Evolutionary conservation across 2,797 vertebrate genomes (phyloP), one percentile per base, ranked within the genome.

Genomic region (Ctenopoma kingsleyae): DNA sequence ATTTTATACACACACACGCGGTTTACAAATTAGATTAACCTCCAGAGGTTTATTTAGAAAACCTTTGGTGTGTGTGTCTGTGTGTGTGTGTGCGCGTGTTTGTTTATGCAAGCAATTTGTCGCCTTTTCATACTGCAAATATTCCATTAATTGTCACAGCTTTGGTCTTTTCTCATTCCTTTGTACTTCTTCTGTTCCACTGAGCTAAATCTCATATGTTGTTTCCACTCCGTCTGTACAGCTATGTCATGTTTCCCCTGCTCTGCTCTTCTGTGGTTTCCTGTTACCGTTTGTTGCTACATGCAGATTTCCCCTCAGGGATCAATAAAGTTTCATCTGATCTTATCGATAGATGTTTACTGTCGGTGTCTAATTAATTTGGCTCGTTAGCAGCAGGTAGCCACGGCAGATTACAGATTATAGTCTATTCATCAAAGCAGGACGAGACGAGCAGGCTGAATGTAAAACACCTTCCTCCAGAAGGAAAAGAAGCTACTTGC

Each of bases 321-420:
- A 83, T 88, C 82, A 87, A 80, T 85, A 80, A 76, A 64, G 67
- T 76, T 81, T 62, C 72, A 79, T 88, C 76, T 88, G 85, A 90
- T 88, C 83, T 77, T 81, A 89, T 88, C 78, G 27, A 83, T 89
- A 76, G 71, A 86, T 83, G 86, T 87, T 87, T 86, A 74, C 86
- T 61, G 57, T 81, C 57, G 25, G 51, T 35, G 57, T 81, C 85
- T 86, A 90, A 90, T 90, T 83, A 83, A 83, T 87, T 87, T 85
- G 55, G 76, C 83, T 86, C 60, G 74, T 89, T 89, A 87, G 83
- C 77, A 68, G 82, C 85, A 80, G 84, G 78, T 87, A 81, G 69
- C 58, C 8, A 23, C 49, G 4, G 30, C 65, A 74, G 78, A 86
- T 86, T 70, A 77, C 74, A 86, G 76, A 87, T 89, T 79, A 68